Percentiles rank a stretch among this genome's conserved stretches.
Conservation (phyloP, 2,797 vertebrate species). For the Leptoclinus maculatus region DNA sequence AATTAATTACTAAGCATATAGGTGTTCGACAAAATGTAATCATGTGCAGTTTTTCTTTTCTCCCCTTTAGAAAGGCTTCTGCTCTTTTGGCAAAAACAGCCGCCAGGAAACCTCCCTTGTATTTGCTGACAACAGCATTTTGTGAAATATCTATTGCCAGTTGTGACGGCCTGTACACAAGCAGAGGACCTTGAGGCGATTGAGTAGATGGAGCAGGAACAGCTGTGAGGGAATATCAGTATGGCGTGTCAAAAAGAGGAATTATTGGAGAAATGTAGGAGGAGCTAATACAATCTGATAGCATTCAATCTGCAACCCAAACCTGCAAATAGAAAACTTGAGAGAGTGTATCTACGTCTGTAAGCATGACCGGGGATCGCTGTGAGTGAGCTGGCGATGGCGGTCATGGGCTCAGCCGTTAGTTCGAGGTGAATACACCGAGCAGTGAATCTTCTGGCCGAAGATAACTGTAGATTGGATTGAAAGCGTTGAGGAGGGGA, state of each 20-base stretch:
- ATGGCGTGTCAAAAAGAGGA: constrained; percentile 48
- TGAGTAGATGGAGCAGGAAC: constrained; percentile 61
- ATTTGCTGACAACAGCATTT: constrained; percentile 79
- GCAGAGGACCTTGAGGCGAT: constrained; percentile 78
- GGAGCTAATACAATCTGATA: constrained; percentile 57
- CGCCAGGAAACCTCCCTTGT: constrained; percentile 49
- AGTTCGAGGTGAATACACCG: constrained; percentile 61
- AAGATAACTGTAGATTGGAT: constrained; percentile 66
- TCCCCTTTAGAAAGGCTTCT: constrained; percentile 27
- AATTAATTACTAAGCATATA: constrained; percentile 49
- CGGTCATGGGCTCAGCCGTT: constrained; percentile 39
- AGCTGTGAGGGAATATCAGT: constrained; percentile 59
- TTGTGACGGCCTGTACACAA: constrained; percentile 60
- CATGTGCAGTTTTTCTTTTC: constrained; percentile 52
- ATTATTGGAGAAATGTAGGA: constrained; percentile 55
- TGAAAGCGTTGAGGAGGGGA: constrained; percentile 64
- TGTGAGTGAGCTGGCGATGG: constrained; percentile 28
- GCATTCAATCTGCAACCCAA: constrained; percentile 54
- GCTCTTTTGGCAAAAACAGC: constrained; percentile 50
- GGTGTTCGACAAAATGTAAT: constrained; percentile 45
- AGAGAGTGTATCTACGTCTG: constrained; percentile 37
- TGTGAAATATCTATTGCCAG: constrained; percentile 76
- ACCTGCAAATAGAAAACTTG: constrained; percentile 42
- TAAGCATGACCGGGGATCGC: constrained; percentile 39
- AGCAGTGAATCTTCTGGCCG: constrained; percentile 61